Base-by-base conservation (phyloP, 2,888 invertebrate species). In the Oxytorus armatus region DNA sequence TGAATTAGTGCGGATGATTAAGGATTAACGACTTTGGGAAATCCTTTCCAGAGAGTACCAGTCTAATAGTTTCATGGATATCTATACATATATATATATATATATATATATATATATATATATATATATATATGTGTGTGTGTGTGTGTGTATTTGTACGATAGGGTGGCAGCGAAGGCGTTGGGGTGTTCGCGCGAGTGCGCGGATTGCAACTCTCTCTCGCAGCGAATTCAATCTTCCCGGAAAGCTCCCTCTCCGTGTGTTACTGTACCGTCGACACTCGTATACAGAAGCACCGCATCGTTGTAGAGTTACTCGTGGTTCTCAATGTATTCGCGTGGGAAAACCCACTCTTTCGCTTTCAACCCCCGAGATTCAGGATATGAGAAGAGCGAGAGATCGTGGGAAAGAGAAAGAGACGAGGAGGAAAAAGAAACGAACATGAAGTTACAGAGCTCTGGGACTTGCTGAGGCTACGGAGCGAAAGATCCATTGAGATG, bases 1-100 rank as follows among this genome's bases (percentile, higher is more conserved):
- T 79, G 75, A 70, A 81, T 84, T 82, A 83, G 75, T 73, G 83
- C 79, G 79, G 84, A 80, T 84, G 85, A 87, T 86, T 84, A 84
- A 86, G 83, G 85, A 85, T 85, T 85, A 82, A 83, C 77, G 83
- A 83, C 82, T 80, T 80, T 44, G 73, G 63, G 51, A 80, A 77
- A 80, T 77, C 74, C 77, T 73, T 77, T 73, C 72, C 69, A 51
- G 49, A 65, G 72, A 29, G 25, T 55, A 53, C 51, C 55, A 47
- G 55, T 47, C 57, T 49, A 63, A 59, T 61, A 49, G 61, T 29
- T 42, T 51, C n/a, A 59, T 61, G 59, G n/a, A 14, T 21, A n/a
- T n/a, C 16, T 11, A 44, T 57, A 51, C 33, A 63, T 11, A 29
- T 39, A 29, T 63, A 53, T 51, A 59, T 61, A 61, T 29, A 14